Conservation (phyloP, 1,140 invertebrate genomes). For the Trichogramma pretiosum region DNA sequence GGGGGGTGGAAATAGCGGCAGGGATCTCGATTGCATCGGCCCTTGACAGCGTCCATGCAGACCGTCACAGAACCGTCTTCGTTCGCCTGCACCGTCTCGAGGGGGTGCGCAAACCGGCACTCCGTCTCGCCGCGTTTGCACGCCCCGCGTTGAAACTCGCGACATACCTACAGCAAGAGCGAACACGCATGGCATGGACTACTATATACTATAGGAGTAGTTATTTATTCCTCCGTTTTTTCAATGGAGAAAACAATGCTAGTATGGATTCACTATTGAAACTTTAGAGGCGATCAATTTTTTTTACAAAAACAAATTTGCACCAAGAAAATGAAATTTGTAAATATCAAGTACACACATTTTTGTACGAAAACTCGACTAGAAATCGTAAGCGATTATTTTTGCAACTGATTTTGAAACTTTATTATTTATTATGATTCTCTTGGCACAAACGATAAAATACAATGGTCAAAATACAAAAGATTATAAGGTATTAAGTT, state of each 20-base stretch:
- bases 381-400: too few relatives aligned
- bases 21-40: slow-evolving; percentile 89
- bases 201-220: slow-evolving; percentile 42
- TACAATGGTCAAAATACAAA: slow-evolving; percentile 1
- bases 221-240: slow-evolving; percentile 1
- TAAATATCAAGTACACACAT: too few relatives aligned
- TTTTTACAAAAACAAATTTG: too few relatives aligned
- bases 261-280: slow-evolving; percentile 13
- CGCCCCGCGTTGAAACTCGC: slow-evolving; percentile 94
- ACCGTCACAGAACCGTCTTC: slow-evolving; percentile 94
- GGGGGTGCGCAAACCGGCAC: slow-evolving; percentile 96
- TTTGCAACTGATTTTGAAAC: too few relatives aligned
- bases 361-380: too few relatives aligned
- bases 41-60: slow-evolving; percentile 98
- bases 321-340: too few relatives aligned
- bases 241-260: slow-evolving; percentile 9
- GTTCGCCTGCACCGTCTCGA: slow-evolving; percentile 84
- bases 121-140: slow-evolving; percentile 92
- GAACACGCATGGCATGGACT: slow-evolving; percentile 46
- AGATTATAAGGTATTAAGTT: background rate
- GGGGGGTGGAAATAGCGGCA: slow-evolving; percentile 96
- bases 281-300: too few relatives aligned
- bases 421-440: too few relatives aligned
- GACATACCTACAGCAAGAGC: slow-evolving; percentile 81
- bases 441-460: slow-evolving; percentile 3